phyloP scores from a whole-genome alignment of 2,888 invertebrate species.

The Rhaphigaster nebulosa region DNA sequence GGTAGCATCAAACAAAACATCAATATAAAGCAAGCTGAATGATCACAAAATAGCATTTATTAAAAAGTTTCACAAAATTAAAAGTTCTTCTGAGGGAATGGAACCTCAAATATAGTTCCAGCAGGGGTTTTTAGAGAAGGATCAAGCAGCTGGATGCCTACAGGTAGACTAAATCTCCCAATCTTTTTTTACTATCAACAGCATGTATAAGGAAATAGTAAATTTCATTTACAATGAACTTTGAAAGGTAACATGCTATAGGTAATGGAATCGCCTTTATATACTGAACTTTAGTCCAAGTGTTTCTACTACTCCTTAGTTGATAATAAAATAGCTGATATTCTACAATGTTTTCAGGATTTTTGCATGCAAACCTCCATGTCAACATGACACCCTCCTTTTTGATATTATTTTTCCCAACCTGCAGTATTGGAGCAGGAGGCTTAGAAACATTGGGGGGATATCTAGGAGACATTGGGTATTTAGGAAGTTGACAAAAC shows the following conservation, averaged over 20 bases:
- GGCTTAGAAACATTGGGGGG: constrained; percentile 36
- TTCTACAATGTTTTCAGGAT: constrained; percentile 79
- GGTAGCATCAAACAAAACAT: not conserved
- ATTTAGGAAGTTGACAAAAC: constrained; percentile 47
- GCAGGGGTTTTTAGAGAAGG: not conserved
- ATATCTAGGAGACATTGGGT: constrained; percentile 51
- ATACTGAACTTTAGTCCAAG: constrained; percentile 95
- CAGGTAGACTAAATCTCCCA: constrained; percentile 86
- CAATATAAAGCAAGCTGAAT: not conserved
- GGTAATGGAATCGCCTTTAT: constrained; percentile 90
- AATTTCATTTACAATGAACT: constrained; percentile 90
- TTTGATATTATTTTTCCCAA: constrained; percentile 50
- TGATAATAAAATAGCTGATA: constrained; percentile 96
- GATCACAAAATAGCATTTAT: not conserved
- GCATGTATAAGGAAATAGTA: constrained; percentile 95
- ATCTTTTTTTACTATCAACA: constrained; percentile 83
- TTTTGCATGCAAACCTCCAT: constrained; percentile 81
- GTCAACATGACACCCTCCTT: constrained; percentile 84
- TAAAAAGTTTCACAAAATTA: not conserved
- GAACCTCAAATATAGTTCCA: not conserved
- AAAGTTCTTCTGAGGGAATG: not conserved
- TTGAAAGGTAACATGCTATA: constrained; percentile 94
- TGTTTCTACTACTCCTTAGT: constrained; percentile 76
- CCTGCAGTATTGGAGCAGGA: constrained; percentile 34
- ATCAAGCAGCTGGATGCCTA: constrained; percentile 73